Base-by-base conservation (phyloP, 2,888 invertebrate genomes). In the Escarpia spicata region DNA sequence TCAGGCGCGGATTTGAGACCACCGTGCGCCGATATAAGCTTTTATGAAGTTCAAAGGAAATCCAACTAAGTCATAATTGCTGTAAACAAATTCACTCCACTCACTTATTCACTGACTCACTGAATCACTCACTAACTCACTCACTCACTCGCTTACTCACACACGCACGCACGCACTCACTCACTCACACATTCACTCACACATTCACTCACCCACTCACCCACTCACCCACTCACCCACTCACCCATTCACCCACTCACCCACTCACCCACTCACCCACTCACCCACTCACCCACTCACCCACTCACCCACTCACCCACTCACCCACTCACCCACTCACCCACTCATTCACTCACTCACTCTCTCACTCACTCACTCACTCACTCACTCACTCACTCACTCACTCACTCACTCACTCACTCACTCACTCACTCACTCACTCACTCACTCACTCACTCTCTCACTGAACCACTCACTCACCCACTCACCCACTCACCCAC, bases 31-130 rank as follows among this genome's bases (percentile, higher is more conserved):
- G 52, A 10, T 8, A 10, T 52, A 52, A 52, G 9, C 10, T 52
- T 10, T 52, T 10, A 52, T 52, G 8, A 12, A 12, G 52, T 52
- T 10, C 52, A 12, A 12, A 52, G 52, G 52, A 52, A 10, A 52
- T 12, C 52, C 45, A 0, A 52, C 52, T 10, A 52, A 52, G 52
- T 10, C 52, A 12, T 9, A 52, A 52, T 52, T 10, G n/a, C n/a
- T n/a, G n/a, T n/a, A n/a, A 9, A 52, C 52, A 10, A 9, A 52
- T 12, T 52, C 52, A 52, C 91, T 91, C 44, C 91, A 43, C 43
- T 91, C 91, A 44, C 91, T 91, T 10, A 43, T 10, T 91, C 91
- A 91, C 44, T 92, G 89, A 58, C 60, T 43, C n/a, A 43, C 90
- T 92, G 37, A 37, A 89, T 92, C 92, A 44, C 92, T 92, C 26